Evolutionary conservation across 2,888 invertebrate species (phyloP), one percentile per base, ranked within the genome.

Genomic region (Subacronicta megacephala): DNA sequence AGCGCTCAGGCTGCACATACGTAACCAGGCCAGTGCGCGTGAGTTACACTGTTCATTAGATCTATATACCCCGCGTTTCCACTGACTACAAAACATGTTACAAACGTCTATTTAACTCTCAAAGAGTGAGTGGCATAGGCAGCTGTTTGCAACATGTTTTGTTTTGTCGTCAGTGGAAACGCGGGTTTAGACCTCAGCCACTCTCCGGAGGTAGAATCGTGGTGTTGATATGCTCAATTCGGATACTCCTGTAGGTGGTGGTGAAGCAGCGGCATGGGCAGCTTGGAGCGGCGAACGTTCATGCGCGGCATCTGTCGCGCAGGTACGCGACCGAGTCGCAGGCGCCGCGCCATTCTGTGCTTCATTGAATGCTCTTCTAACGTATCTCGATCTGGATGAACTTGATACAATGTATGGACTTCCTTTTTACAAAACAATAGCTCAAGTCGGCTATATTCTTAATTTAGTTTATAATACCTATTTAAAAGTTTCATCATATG

Each of bases 361-460:
- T 1, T 90, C 96, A 3, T 83, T 97, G 7, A 96, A 95, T 77
- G 97, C 95, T 0, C 84, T 95, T 46, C 90, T 97, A 9, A 96
- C 96, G 1, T 95, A 96, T 43, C 92, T 97, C n/a, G 96, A 97
- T 84, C 88, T 97, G 46, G 97, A 97, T 65, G 96, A 96, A 0
- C 84, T 92, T 44, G 66, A 79, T 41, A 52, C 84, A 70, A 66
- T 79, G 93, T 78, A 87, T 12, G 63, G 18, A 35, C 15, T 7
- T 12, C 5, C 2, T 23, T 31, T 31, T 31, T 26, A 10, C n/a
- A 31, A n/a, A 29, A 29, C 10, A 10, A 1, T 29, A 29, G 7
- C 9, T 23, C 23, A 23, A 23, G 7, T 7, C 23, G 23, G 23
- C 9, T 9, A 23, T 1, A 23, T 23, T 23, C 9, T 6, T 9